Base-by-base conservation (phyloP, 2,888 invertebrate genomes). In the Odontothrips loti region DNA sequence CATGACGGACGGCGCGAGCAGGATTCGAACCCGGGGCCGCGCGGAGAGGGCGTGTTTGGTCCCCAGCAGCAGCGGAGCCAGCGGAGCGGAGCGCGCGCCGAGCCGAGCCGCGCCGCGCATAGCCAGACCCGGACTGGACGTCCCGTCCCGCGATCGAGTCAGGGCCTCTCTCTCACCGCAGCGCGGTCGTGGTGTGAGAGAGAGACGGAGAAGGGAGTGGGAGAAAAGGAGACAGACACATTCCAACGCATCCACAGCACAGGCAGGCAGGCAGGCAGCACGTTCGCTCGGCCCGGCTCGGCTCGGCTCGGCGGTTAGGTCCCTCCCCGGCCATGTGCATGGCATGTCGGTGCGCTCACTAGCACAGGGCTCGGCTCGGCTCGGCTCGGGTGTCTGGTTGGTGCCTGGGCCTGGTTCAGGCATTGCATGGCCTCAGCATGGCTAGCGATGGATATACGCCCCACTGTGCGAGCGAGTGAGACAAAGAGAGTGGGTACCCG, bases 391-490 rank as follows among this genome's bases (percentile, higher is more conserved):
- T n/a, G 58, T 58, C 0, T n/a, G 58, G 0, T 15, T 58, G 58
- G 58, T 58, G 34, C 34, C 34, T 6, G 34, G 58, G 58, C n/a
- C 23, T 11, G 68, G 68, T 68, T 68, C 68, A 68, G 68, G 68
- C 68, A 75, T 75, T 75, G 68, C 68, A 75, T 75, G 68, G 68
- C 68, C 68, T 75, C 68, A 75, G 68, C 68, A 11, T 27, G 11
- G 68, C 27, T 43, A 43, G 34, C 34, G 34, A 43, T 43, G 34
- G 27, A 23, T 23, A 12, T 23, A 68, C 68, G 68, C 68, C 68
- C 68, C 68, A 17, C 58, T 8, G 20, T 58, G 58, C 20, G 20
- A 17, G n/a, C 11, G 68, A 27, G 68, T 12, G 27, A 23, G 68
- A 75, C 68, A 27, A 27, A 75, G 58, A 58, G 34, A 43, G 34